Percentiles rank a stretch among this genome's conserved stretches.
Conservation (phyloP, 2,888 invertebrate species). For the Tholera decimalis region DNA sequence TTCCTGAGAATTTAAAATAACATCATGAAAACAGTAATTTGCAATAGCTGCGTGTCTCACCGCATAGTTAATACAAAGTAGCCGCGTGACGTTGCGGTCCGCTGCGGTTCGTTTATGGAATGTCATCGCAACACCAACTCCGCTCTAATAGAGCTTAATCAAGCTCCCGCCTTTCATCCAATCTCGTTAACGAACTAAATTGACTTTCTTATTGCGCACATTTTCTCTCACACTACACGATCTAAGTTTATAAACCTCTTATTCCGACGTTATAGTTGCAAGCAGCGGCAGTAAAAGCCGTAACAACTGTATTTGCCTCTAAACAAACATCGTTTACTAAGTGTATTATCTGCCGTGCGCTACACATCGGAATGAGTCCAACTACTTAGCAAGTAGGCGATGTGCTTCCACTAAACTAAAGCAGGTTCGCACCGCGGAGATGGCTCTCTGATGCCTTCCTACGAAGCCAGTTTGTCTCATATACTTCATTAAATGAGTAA, state of each 20-base stretch:
- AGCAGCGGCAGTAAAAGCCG: slow-evolving; percentile 77
- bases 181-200: slow-evolving; percentile 87
- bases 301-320: slow-evolving; percentile 84
- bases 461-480: slow-evolving; percentile 81
- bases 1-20: background rate
- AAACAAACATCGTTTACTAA: slow-evolving; percentile 80
- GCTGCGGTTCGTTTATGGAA: slow-evolving; percentile 77
- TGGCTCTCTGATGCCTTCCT: slow-evolving; percentile 81
- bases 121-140: slow-evolving; percentile 77
- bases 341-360: slow-evolving; percentile 80
- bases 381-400: slow-evolving; percentile 80
- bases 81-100: slow-evolving; percentile 72
- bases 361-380: slow-evolving; percentile 80
- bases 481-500: slow-evolving; percentile 82
- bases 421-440: slow-evolving; percentile 80
- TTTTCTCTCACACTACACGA: slow-evolving; percentile 76
- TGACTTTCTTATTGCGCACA: slow-evolving; percentile 83
- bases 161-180: slow-evolving; percentile 83
- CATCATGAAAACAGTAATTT: slow-evolving; percentile 41
- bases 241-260: slow-evolving; percentile 81
- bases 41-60: slow-evolving; percentile 55
- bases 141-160: slow-evolving; percentile 84
- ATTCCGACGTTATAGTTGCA: slow-evolving; percentile 77
- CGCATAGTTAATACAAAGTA: slow-evolving; percentile 49
- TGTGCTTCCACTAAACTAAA: slow-evolving; percentile 79